Conservation (phyloP, 2,113 vertebrate genomes). For the Pleuronectes platessa region DNA sequence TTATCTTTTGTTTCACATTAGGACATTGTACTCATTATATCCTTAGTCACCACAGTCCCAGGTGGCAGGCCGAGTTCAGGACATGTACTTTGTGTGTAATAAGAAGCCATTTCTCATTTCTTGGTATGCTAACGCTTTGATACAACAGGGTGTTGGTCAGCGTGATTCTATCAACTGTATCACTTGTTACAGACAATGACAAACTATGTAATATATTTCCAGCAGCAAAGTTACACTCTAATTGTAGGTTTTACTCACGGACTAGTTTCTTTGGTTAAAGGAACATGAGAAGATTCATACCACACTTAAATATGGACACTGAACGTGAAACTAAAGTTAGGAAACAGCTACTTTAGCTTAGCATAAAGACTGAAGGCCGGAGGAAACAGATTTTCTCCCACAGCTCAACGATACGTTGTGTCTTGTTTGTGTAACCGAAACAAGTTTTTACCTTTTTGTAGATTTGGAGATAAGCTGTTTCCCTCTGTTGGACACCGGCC, state of each 20-base stretch:
- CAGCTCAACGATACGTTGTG: too few relatives aligned
- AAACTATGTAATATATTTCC: neutral
- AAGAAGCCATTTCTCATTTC: neutral
- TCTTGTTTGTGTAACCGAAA: too few relatives aligned
- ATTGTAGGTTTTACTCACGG: neutral
- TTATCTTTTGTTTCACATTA: slow-evolving; percentile 17
- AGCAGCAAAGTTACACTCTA: neutral
- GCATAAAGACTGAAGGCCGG: too few relatives aligned
- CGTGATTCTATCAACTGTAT: neutral
- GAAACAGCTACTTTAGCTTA: too few relatives aligned
- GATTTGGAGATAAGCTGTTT: too few relatives aligned
- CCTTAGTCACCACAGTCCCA: slow-evolving; percentile 42
- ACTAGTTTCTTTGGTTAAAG: neutral
- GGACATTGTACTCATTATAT: slow-evolving; percentile 22
- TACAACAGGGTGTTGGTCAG: neutral
- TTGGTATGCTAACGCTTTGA: neutral
- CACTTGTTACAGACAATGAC: neutral
- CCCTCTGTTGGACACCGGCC: too few relatives aligned
- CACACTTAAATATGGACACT: too few relatives aligned
- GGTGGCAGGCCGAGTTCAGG: slow-evolving; percentile 1
- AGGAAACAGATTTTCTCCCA: too few relatives aligned
- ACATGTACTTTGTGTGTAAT: slow-evolving; percentile 22
- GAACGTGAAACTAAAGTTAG: neutral
- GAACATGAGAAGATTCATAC: too few relatives aligned
- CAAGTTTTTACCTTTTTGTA: too few relatives aligned